Evolutionary conservation across 2,888 invertebrate species (phyloP).

Genomic region (Julus scanicus): DNA sequence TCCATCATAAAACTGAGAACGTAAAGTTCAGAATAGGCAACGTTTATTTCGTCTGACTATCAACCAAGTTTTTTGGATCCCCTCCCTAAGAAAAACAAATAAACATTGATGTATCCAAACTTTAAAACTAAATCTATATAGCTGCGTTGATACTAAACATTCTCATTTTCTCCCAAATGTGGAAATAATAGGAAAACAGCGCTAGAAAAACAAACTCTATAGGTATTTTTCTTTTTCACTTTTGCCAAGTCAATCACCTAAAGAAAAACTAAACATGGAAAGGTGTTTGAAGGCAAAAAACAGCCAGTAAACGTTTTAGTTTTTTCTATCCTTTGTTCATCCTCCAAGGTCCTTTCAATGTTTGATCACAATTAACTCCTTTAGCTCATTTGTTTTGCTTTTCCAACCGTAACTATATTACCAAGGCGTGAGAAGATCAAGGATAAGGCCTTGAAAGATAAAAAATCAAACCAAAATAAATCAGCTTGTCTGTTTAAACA

Average conservation of each 20-base stretch:
- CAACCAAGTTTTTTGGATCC: not conserved
- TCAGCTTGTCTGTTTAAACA: too few species aligned
- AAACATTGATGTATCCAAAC: not conserved
- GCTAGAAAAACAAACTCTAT: too few species aligned
- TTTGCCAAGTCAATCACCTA: not conserved
- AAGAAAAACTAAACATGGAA: not conserved
- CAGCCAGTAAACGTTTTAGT: not conserved
- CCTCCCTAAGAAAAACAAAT: not conserved
- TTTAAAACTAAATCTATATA: not conserved
- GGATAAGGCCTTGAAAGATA: not conserved
- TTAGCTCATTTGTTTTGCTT: not conserved
- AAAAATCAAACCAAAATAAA: too few species aligned
- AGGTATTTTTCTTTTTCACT: not conserved
- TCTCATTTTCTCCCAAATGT: too few species aligned
- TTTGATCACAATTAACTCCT: not conserved
- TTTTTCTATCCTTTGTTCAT: not conserved
- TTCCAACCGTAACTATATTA: not conserved
- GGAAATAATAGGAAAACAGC: too few species aligned
- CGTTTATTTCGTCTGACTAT: not conserved
- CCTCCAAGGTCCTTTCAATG: not conserved
- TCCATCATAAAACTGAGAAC: too few species aligned
- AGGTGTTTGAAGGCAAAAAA: not conserved
- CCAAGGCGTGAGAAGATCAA: not conserved
- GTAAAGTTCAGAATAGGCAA: not conserved
- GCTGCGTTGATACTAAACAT: not conserved